Evolutionary conservation across 2,113 vertebrate species (phyloP).

Genomic region (Gadus macrocephalus): DNA sequence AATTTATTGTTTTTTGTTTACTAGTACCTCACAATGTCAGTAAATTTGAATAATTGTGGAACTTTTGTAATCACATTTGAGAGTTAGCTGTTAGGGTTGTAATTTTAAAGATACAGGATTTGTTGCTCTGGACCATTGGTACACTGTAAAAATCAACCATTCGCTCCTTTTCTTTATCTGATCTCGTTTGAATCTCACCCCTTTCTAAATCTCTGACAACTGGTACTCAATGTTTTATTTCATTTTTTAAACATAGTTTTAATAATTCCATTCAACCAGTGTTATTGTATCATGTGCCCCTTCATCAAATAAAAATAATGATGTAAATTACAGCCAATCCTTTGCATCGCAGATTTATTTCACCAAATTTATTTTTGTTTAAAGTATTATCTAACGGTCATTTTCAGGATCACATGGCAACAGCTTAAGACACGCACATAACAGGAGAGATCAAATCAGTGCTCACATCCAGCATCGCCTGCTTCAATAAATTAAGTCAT

Average conservation of each 20-base stretch:
- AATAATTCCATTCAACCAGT: conserved; percentile 58
- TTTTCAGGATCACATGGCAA: conserved; percentile 52
- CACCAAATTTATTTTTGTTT: conserved; percentile 46
- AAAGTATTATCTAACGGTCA: conserved; percentile 39
- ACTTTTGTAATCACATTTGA: conserved; percentile 37
- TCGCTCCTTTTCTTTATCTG: conserved; percentile 1
- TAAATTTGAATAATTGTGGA: conserved; percentile 26
- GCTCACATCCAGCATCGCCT: conserved; percentile 50
- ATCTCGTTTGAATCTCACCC: conserved; percentile 27
- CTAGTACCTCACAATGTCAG: conserved; percentile 27
- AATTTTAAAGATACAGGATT: conserved; percentile 28
- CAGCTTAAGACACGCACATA: conserved; percentile 45
- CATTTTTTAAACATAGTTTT: conserved; percentile 57
- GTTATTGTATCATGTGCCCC: conserved; percentile 46
- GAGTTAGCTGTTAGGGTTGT: conserved; percentile 21
- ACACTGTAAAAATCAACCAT: conserved; percentile 5
- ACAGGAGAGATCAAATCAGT: conserved; percentile 53
- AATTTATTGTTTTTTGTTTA: conserved; percentile 64
- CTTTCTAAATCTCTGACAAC: conserved; percentile 39
- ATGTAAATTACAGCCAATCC: conserved; percentile 22
- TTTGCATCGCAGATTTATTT: conserved; percentile 4
- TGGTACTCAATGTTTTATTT: conserved; percentile 54
- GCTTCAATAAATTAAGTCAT: conserved; percentile 68
- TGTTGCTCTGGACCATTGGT: conserved; percentile 38
- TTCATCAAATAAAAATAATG: conserved; percentile 60